These are phyloP conservation scores for Stenichneumon culpator DNA, from an alignment of 2,888 invertebrate species.

Conservation along the genomic window DNA sequence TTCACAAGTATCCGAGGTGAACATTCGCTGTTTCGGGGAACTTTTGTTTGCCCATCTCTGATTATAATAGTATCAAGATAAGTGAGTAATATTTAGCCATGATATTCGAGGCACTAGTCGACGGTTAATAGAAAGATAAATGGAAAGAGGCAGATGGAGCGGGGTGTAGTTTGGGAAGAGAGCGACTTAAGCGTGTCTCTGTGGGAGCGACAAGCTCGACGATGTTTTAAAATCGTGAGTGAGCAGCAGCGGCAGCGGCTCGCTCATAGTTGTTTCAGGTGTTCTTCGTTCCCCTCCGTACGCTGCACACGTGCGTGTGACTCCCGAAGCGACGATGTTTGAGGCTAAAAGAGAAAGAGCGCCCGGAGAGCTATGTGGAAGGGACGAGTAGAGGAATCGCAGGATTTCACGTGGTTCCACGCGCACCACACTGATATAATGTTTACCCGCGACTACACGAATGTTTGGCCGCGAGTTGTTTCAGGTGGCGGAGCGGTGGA, in stretches of 20 bases:
- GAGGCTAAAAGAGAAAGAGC: constrained; percentile 56
- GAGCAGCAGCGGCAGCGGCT: constrained; percentile 5
- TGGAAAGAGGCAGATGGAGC: neutral
- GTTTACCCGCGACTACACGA: constrained; percentile 79
- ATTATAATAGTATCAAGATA: neutral
- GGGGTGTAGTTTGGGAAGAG: neutral
- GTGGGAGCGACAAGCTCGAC: constrained; percentile 21
- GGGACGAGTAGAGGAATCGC: constrained; percentile 56
- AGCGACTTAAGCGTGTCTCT: neutral
- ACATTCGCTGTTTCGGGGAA: neutral
- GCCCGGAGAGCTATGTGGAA: constrained; percentile 35
- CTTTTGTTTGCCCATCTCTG: neutral
- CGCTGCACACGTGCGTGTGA: neutral
- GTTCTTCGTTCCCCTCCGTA: constrained; percentile 62
- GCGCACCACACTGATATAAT: constrained; percentile 74
- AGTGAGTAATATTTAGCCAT: constrained; percentile 7
- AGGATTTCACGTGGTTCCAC: constrained; percentile 72
- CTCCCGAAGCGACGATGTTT: constrained; percentile 69
- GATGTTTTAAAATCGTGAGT: constrained; percentile 67
- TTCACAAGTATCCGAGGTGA: neutral
- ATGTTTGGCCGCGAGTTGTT: constrained; percentile 81
- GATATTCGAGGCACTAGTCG: neutral
- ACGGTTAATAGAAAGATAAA: constrained; percentile 6
- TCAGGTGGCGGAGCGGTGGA: constrained; percentile 78
- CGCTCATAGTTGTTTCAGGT: constrained; percentile 77